Conservation (phyloP, 2,113 vertebrate genomes). For the Tupaia chinensis region DNA sequence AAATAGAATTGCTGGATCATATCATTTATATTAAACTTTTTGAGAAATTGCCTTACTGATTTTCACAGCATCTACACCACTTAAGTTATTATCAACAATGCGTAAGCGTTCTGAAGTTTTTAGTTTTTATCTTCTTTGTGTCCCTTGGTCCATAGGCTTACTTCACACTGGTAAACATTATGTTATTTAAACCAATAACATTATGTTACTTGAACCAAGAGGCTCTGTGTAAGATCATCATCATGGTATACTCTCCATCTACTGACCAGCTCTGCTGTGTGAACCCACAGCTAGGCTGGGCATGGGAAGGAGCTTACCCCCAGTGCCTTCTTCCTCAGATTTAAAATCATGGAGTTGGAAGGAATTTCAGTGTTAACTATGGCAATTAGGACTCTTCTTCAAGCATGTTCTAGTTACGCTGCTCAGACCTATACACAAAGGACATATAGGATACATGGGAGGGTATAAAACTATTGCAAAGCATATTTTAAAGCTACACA, state of each 20-base stretch:
- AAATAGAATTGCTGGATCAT: not conserved
- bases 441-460: not conserved
- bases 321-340: not conserved
- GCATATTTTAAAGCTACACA: not conserved
- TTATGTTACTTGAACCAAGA: not conserved
- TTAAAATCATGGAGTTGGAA: not conserved
- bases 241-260: not conserved
- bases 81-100: not conserved
- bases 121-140: not conserved
- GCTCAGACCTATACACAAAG: not conserved
- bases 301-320: not conserved
- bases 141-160: not conserved
- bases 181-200: not conserved
- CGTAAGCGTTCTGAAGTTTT: not conserved
- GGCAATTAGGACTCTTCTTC: not conserved
- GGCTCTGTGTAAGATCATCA: fast-evolving
- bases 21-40: too few species aligned
- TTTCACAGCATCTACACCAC: not conserved
- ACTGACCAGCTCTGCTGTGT: too few species aligned
- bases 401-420: not conserved
- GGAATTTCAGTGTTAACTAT: not conserved
- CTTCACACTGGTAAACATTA: not conserved
- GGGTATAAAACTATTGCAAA: not conserved
- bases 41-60: not conserved
- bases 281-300: not conserved